Conservation (phyloP, 2,888 invertebrate species). For the Orchesella flavescens region DNA sequence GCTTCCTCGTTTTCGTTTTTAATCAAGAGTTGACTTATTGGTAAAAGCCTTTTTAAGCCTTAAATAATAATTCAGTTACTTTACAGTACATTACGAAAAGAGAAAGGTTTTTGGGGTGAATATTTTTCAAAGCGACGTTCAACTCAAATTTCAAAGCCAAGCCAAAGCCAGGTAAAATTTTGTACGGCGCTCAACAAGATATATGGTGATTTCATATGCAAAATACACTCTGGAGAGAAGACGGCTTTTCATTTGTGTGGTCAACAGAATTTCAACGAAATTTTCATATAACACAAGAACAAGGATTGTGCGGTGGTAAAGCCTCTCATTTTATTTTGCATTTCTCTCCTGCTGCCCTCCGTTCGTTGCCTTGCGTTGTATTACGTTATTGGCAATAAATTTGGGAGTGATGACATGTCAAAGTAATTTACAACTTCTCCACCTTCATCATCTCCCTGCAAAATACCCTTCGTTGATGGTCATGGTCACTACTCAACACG, state of each 20-base stretch:
- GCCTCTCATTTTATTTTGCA: neutral
- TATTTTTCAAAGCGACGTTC: neutral
- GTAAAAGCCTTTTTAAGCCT: no score
- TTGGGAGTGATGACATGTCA: constrained; percentile 60
- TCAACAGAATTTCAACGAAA: neutral
- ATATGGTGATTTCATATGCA: constrained; percentile 19
- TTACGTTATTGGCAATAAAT: no score
- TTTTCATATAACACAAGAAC: constrained; percentile 38
- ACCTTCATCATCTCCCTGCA: constrained; percentile 25
- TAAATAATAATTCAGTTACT: no score
- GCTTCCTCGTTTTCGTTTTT: constrained; percentile 37
- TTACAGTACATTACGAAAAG: no score
- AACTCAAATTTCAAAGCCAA: no score
- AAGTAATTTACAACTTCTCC: constrained; percentile 58
- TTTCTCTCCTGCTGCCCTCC: no score
- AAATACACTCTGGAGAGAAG: neutral
- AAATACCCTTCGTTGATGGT: neutral
- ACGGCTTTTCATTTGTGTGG: neutral
- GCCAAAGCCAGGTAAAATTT: no score
- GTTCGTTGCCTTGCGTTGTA: no score
- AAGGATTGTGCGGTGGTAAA: constrained; percentile 12
- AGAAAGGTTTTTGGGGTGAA: no score
- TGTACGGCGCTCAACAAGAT: no score
- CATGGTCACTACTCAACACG: no score
- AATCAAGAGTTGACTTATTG: neutral